Evolutionary conservation across 2,888 invertebrate species (phyloP), one percentile per base, ranked within the genome.

Genomic region (Oligia latruncula): DNA sequence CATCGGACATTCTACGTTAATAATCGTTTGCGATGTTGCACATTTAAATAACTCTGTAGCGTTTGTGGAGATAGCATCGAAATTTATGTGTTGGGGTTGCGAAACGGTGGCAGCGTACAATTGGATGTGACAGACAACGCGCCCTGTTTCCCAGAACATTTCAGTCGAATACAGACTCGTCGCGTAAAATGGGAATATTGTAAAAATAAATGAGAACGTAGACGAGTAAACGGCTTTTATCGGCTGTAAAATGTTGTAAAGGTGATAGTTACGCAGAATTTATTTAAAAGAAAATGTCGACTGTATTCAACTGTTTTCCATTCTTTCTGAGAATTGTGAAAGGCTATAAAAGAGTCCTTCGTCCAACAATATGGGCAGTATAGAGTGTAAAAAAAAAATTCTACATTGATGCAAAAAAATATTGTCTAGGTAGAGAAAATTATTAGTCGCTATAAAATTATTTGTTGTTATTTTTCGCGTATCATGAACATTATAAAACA

Each of bases 41-140:
- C 91, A 92, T 93, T 91, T 91, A 92, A 93, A 93, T 92, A 92
- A 92, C 92, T 92, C 91, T 84, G 91, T 90, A 90, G 89, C 90
- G 90, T 84, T 29, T 89, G 91, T 89, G 82, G 89, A 92, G 94
- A 94, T 94, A 94, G 86, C 92, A 94, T 94, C 94, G 91, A 90
- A 93, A 94, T 94, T 93, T 93, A 94, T 94, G 94, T 92, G 91
- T 89, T 91, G 88, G 91, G 92, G 92, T 92, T 92, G 90, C 90
- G 89, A 91, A 92, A 91, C 89, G 87, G 91, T 91, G 89, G 90
- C 90, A 87, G 90, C 86, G 89, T 90, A 93, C 92, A 92, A 94
- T 94, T 93, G 92, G 91, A 93, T 92, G 93, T 94, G 95, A 94
- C 94, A 94, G 93, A 90, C 91, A 90, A 89, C 93, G 90, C 90